phyloP scores from a whole-genome alignment of 2,888 invertebrate genomes.

The Drosophila atripex region DNA sequence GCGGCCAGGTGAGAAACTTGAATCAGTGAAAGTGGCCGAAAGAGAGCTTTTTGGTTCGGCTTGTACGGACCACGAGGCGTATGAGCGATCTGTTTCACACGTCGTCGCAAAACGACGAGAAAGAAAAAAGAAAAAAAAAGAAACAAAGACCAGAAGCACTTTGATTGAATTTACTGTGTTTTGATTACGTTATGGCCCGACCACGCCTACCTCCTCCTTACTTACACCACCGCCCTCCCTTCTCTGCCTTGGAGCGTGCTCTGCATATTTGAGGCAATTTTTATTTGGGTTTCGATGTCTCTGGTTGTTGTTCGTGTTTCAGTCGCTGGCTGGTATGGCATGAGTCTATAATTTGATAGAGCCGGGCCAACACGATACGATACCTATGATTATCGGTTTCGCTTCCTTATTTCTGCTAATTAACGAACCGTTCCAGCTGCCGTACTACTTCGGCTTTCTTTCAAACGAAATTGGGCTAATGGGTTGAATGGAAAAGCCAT shows the following conservation, averaged over 20 bases:
- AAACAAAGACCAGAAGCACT: slow-evolving; percentile 65
- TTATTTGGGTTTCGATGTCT: slow-evolving; percentile 78
- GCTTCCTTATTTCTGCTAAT: slow-evolving; percentile 76
- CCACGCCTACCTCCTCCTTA: slow-evolving; percentile 21
- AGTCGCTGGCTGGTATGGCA: slow-evolving; percentile 48
- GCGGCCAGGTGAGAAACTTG: slow-evolving; percentile 59
- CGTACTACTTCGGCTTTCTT: slow-evolving; percentile 48
- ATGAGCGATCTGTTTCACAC: slow-evolving; percentile 74
- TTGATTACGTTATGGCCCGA: slow-evolving; percentile 62
- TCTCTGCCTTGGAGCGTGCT: slow-evolving; percentile 36
- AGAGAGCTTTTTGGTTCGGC: slow-evolving; percentile 29
- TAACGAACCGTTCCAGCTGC: slow-evolving; percentile 59
- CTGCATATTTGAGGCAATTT: slow-evolving; percentile 45
- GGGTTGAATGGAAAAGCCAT: slow-evolving; percentile 30
- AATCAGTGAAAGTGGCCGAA: slow-evolving; percentile 76
- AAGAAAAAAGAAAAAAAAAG: slow-evolving; percentile 12
- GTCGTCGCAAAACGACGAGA: slow-evolving; percentile 67
- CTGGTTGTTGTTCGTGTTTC: slow-evolving; percentile 36
- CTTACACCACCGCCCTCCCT: neutral
- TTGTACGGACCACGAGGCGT: slow-evolving; percentile 60
- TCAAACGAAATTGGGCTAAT: slow-evolving; percentile 60
- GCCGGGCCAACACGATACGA: slow-evolving; percentile 31
- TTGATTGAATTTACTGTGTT: slow-evolving; percentile 63
- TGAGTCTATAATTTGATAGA: slow-evolving; percentile 65
- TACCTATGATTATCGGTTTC: slow-evolving; percentile 63